Evolutionary conservation across 2,888 invertebrate species (phyloP).

Genomic region (Ctenicera cuprea): DNA sequence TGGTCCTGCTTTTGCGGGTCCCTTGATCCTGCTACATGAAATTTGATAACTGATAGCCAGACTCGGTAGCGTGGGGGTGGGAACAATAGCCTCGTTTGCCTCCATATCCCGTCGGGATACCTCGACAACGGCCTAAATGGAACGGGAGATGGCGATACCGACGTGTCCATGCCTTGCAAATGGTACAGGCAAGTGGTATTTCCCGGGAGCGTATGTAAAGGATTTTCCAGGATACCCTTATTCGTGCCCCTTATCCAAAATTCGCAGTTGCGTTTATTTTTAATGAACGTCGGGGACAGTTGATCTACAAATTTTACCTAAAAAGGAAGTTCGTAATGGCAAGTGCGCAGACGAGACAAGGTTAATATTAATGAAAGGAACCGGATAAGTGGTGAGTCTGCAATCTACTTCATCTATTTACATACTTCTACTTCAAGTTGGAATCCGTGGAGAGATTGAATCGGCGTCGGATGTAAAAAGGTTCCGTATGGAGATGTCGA

Average conservation of each 20-base stretch:
- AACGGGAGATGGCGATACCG: slow-evolving; percentile 72
- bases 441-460: slow-evolving; percentile 89
- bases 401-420: slow-evolving; percentile 48
- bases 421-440: slow-evolving; percentile 88
- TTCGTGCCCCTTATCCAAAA: slow-evolving; percentile 90
- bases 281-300: slow-evolving; percentile 88
- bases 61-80: slow-evolving; percentile 84
- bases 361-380: slow-evolving; percentile 35
- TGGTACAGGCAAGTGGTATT: slow-evolving; percentile 94
- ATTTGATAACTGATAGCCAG: slow-evolving; percentile 91
- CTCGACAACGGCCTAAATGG: slow-evolving; percentile 77
- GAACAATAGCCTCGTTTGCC: slow-evolving; percentile 74
- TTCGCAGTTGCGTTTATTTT: slow-evolving; percentile 89
- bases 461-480: slow-evolving; percentile 86
- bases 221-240: slow-evolving; percentile 87
- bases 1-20: slow-evolving; percentile 81
- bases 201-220: slow-evolving; percentile 89
- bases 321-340: slow-evolving; percentile 65
- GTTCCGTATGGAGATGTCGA: slow-evolving; percentile 93
- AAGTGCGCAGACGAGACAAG: slow-evolving; percentile 35
- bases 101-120: slow-evolving; percentile 72
- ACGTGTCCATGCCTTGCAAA: slow-evolving; percentile 81
- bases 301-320: slow-evolving; percentile 90
- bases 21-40: slow-evolving; percentile 82
- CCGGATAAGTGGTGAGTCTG: slow-evolving; percentile 34